Percentiles rank a stretch among this genome's conserved stretches.
Conservation (phyloP, 1,140 invertebrate genomes). For the Leucophenga varia region DNA sequence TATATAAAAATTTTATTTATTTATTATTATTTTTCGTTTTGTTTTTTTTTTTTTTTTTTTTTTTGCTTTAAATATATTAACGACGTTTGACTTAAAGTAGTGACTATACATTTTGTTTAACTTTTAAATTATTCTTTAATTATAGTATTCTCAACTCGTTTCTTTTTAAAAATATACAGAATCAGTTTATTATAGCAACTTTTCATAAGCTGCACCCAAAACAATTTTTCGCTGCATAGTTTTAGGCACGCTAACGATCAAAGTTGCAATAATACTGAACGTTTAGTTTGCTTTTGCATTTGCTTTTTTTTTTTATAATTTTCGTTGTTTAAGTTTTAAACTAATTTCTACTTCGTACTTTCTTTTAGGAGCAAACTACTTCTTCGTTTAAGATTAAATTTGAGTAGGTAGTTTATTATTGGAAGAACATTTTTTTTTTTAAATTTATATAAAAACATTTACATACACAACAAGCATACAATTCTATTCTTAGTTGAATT, state of each 20-base stretch:
- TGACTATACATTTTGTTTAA: slow-evolving; percentile 56
- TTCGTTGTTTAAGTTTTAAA: too few species aligned
- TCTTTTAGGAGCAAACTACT: too few species aligned
- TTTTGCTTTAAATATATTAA: slow-evolving; percentile 2
- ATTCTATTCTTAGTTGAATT: too few species aligned
- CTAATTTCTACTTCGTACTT: slow-evolving; percentile 27
- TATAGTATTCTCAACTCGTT: slow-evolving; percentile 13
- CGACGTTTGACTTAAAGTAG: slow-evolving; percentile 50
- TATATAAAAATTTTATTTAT: slow-evolving; percentile 18
- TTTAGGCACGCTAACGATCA: slow-evolving; percentile 29
- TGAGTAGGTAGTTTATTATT: slow-evolving; percentile 39
- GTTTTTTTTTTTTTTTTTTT: slow-evolving; percentile 5
- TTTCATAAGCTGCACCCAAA: slow-evolving; percentile 27
- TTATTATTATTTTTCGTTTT: slow-evolving; percentile 26
- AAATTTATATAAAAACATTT: slow-evolving; percentile 52
- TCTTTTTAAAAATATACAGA: slow-evolving; percentile 5
- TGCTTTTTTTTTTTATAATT: slow-evolving; percentile 26
- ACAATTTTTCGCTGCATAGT: slow-evolving; percentile 38
- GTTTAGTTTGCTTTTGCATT: too few species aligned
- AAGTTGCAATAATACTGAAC: not conserved
- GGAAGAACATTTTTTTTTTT: slow-evolving; percentile 44
- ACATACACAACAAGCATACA: slow-evolving; percentile 47
- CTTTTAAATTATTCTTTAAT: slow-evolving; percentile 34
- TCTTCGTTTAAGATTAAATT: slow-evolving; percentile 21
- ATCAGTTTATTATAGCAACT: slow-evolving; percentile 3